Base-by-base conservation (phyloP, 2,797 vertebrate species). In the Sebastolobus altivelis region DNA sequence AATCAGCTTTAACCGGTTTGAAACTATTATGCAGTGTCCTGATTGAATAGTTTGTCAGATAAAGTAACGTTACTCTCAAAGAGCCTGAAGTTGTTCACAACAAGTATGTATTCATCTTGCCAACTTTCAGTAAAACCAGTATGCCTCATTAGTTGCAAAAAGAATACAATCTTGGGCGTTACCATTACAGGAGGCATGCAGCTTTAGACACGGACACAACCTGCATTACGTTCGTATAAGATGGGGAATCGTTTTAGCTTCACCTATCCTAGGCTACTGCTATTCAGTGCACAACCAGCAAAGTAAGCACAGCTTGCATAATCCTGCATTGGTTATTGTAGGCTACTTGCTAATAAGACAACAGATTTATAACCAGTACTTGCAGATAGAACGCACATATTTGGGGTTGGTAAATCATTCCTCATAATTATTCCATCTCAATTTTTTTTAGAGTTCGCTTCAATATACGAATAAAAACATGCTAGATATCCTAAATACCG, bases 161-260 rank as follows among this genome's bases (percentile, higher is more conserved):
- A 0, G 43, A 46, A 18, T 46, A 46, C 43, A 46, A 0, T 46
- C 0, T 46, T 18, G 0, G 43, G 43, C 1, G 1, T 46, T 46
- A 46, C 43, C 14, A 0, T 46, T 46, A 46, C 43, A 46, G 0
- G 7, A 43, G 14, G 40, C 40, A 16, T 46, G 16, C 43, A 46
- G 18, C 6, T 46, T 46, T 46, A 46, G 43, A 46, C 43, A 46
- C 43, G 0, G 0, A 25, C 43, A 46, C 43, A 46, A 46, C 18
- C 43, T 46, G 43, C 16, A 46, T 46, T 7, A 35, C 6, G 8
- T 35, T 35, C 33, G 7, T 35, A 8, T 35, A 46, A 46, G 16
- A 46, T 46, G 43, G 43, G 43, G 43, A 56, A 13, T 55, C 4
- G 25, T 58, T 29, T 29, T 13, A 58, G 25, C 56, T 29, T 29